phyloP scores from a whole-genome alignment of 2,888 invertebrate species.

The Chrysolina oricalcia region DNA sequence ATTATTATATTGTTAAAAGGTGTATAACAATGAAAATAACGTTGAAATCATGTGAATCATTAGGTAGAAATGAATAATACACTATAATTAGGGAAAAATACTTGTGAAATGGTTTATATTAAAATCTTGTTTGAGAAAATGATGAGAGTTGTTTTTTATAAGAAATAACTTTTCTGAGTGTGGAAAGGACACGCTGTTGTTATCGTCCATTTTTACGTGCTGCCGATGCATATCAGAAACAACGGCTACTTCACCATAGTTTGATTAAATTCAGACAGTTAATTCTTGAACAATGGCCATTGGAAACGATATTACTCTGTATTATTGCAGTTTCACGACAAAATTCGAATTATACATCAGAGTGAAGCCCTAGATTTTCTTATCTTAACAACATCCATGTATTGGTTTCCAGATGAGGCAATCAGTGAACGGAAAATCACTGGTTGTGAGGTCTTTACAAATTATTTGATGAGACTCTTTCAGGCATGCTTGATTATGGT shows the following conservation, averaged over 20 bases:
- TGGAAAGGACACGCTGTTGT: not conserved
- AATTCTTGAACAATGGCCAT: not conserved
- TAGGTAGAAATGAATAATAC: no score
- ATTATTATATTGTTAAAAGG: no score
- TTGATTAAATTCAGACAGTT: not conserved
- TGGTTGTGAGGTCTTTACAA: not conserved
- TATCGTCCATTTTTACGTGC: not conserved
- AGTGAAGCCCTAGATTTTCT: conserved; percentile 1
- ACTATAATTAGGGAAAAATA: no score
- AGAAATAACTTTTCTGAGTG: not conserved
- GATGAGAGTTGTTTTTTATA: not conserved
- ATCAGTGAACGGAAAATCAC: conserved; percentile 19
- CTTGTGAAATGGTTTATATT: no score
- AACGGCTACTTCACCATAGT: not conserved
- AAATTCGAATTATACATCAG: not conserved
- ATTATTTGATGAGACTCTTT: conserved; percentile 10
- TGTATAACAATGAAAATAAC: no score
- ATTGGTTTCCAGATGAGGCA: conserved; percentile 10
- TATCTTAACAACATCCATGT: conserved; percentile 11
- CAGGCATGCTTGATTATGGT: conserved; percentile 11
- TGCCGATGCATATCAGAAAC: not conserved
- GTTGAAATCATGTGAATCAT: no score
- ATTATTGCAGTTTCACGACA: conserved; percentile 1
- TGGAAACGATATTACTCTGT: not conserved
- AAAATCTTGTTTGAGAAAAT: no score